Base-by-base conservation (phyloP, 2,797 vertebrate genomes). In the Poeciliopsis presidionis region DNA sequence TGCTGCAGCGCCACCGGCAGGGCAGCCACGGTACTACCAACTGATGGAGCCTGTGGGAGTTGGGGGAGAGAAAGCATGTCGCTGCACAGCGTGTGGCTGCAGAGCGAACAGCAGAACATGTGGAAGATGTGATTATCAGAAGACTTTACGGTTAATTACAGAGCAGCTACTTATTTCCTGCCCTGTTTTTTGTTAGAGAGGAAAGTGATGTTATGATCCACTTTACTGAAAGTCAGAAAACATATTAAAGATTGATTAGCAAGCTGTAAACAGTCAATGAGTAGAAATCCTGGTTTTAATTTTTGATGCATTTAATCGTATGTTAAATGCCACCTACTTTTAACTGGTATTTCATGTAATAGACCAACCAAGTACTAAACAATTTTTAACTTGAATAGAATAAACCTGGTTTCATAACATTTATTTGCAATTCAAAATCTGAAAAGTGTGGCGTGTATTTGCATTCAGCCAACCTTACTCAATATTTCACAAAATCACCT, bases 1-100 rank as follows among this genome's bases (percentile, higher is more conserved):
- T 77, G 75, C 83, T 89, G 72, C 72, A 84, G 92, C 91, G 89
- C 86, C 94, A 84, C 87, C 86, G 7, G 76, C 63, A 86, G 94
- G 90, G 51, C 20, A 25, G 1, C 18, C 28, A 65, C 0, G 0
- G 77, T 25, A 55, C 57, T 16, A 45, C 14, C 67, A 77, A 67
- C 55, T 13, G 69, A 4, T n/a, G 73, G 67, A 82, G 70, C 45
- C 33, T 3, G 53, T 57, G 53, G 1, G 75, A 2, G 81, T 7
- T 43, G 16, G 79, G 72, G 30, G 30, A 33, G 14, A 36, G 59
- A 18, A 47, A 72, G 84, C 86, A 88, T 86, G 90, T 87, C 80
- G 75, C 80, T 84, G 70, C 67, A 74, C 25, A 61, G 59, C 72
- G 16, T 45, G 59, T 30, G 53, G 61, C 74, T 77, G 80, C 81